Base-by-base conservation (phyloP, 2,113 vertebrate species). In the Ornithorhynchus anatinus region DNA sequence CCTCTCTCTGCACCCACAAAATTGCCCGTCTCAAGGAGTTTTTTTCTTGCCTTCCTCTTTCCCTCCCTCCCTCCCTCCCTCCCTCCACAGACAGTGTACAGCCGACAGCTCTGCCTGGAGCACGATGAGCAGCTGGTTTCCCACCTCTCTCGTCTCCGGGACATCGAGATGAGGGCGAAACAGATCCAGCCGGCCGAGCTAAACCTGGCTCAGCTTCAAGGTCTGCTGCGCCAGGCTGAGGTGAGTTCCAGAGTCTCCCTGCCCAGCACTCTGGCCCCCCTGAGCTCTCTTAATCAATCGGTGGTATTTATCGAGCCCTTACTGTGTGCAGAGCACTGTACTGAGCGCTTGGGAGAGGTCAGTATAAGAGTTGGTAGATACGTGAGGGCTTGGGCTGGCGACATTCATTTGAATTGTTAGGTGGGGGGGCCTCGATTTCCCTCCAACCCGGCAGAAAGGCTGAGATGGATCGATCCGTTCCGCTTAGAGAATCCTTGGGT, bases 101-200 rank as follows among this genome's bases (percentile, higher is more conserved):
- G 85, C 75, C 96, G 96, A 56, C 95, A 92, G 71, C 90, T 94
- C 80, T 99, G 95, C 53, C 88, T 99, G 79, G 95, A 98, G 70
- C 93, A 93, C 0, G 96, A 98, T 48, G 96, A 98, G 84, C 92
- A 88, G 57, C 85, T 97, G 23, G 72, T 98, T 0, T 95, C 95
- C 0, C 93, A 96, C 63, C 91, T 96, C 10, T 99, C 97, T 72
- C 91, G 95, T 82, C 93, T 99, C 32, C 88, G 96, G 59, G 95
- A 96, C n/a, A 88, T 95, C 1, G 96, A 99, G 86, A 95, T 99
- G 83, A 91, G 91, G 31, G 92, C 97, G 37, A 96, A 96, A 31
- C 88, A 84, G 20, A 84, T 94, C 82, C 95, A 94, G 29, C 89
- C 94, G 1, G 76, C 81, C 0, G 94, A 92, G 35, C 86, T 90